Conservation (phyloP, 2,797 vertebrate genomes). For the Hypotaenidia okinawae region DNA sequence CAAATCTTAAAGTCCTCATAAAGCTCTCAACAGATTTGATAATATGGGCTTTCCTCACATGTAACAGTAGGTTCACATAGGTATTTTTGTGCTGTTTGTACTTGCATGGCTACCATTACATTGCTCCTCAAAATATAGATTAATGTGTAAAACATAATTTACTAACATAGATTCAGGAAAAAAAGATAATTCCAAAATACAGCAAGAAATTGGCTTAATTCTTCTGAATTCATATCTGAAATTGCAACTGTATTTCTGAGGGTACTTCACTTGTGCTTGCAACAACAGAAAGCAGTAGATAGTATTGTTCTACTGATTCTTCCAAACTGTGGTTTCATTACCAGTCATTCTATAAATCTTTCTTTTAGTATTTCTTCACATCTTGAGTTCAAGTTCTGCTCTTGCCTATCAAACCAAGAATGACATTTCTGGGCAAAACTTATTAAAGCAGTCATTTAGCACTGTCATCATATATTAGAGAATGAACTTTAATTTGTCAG, state of each 20-base stretch:
- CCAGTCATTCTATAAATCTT: background rate
- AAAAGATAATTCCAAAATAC: background rate
- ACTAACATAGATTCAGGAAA: background rate
- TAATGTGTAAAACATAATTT: background rate
- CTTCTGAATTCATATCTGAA: background rate
- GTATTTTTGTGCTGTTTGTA: background rate
- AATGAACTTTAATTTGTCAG: background rate
- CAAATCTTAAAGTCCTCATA: background rate
- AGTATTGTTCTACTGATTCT: background rate
- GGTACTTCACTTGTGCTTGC: background rate
- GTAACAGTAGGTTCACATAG: background rate
- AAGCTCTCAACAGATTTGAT: background rate
- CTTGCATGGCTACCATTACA: background rate
- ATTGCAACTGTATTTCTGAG: background rate
- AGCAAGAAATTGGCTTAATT: background rate
- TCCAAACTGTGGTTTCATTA: background rate
- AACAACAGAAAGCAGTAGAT: background rate
- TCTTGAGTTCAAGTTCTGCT: background rate
- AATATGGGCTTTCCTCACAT: background rate
- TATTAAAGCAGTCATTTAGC: background rate
- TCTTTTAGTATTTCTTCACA: background rate
- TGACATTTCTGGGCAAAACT: background rate
- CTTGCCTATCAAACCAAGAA: background rate
- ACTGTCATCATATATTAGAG: background rate
- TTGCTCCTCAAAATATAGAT: background rate